phyloP scores from a whole-genome alignment of 1,140 invertebrate genomes.

The Pteromalus puparum region DNA sequence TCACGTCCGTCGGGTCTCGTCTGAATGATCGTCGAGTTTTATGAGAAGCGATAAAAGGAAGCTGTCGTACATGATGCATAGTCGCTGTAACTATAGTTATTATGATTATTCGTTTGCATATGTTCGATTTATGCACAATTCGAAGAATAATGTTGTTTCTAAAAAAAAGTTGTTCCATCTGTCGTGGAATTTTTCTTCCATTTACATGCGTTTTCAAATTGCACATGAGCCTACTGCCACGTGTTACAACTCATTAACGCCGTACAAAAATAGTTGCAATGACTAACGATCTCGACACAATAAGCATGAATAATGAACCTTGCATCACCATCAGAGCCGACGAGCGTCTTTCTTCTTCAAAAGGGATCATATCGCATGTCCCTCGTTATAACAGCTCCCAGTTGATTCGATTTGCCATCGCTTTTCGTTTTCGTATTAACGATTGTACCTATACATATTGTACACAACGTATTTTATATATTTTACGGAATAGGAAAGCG shows the following conservation, averaged over 20 bases:
- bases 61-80: background rate
- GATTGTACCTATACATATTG: constrained; percentile 12
- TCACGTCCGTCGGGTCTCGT: too few relatives aligned
- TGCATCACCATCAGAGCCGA: background rate
- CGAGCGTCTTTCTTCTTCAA: background rate
- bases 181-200: too few relatives aligned
- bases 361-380: background rate
- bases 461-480: background rate
- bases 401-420: background rate
- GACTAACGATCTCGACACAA: background rate
- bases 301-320: background rate
- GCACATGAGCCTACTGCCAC: too few relatives aligned
- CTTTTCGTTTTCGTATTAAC: constrained; percentile 7
- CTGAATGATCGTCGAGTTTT: background rate
- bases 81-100: background rate
- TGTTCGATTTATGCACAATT: background rate
- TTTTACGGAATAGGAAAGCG: background rate
- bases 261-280: background rate
- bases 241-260: too few relatives aligned
- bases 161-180: too few relatives aligned
- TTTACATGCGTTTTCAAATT: too few relatives aligned
- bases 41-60: background rate
- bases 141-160: background rate
- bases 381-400: background rate
- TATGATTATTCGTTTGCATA: background rate